Evolutionary conservation across 2,888 invertebrate genomes (phyloP), one percentile per base, ranked within the genome.

Genomic region (Oscheius sp.): DNA sequence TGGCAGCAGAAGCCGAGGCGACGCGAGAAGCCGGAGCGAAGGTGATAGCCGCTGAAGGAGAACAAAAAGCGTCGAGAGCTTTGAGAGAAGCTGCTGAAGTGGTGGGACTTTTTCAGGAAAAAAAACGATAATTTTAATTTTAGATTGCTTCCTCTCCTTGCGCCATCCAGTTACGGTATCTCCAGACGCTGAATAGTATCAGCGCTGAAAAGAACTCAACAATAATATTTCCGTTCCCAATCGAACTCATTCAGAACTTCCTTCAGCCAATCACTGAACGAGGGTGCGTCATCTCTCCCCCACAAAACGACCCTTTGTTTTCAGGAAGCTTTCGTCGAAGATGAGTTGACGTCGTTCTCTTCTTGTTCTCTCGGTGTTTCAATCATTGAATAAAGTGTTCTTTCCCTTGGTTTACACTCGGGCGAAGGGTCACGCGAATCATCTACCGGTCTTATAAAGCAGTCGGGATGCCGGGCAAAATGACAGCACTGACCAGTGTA

Each of bases 181-280:
- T 94, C 45, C 91, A 96, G 93, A 96, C 96, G 0, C 89, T 96
- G 86, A 96, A 82, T 70, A 80, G 78, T 50, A 80, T 84, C 25
- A 95, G 95, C 27, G 93, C 95, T 25, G 96, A 96, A 90, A 96
- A 96, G 90, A 96, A 96, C 88, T 95, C 95, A n/a, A 96, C 96
- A 10, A 96, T 96, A 86, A 93, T 96, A 64, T 96, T 96, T 88
- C 96, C 96, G 20, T 88, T 94, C 83, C 93, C 93, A 27, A 91
- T 95, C 88, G 94, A 95, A 84, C 87, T 92, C 45, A 77, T 77
- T 61, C 68, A 68, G 34, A 68, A 68, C 52, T 68, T 68, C 34
- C 58, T 68, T 1, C 39, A 65, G 42, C 65, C 65, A n/a, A 8
- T 64, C 12, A 23, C 48, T 52, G 52, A 50, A 53, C 53, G 29